Evolutionary conservation across 2,888 invertebrate genomes (phyloP).

Genomic region (Hololepta plana): DNA sequence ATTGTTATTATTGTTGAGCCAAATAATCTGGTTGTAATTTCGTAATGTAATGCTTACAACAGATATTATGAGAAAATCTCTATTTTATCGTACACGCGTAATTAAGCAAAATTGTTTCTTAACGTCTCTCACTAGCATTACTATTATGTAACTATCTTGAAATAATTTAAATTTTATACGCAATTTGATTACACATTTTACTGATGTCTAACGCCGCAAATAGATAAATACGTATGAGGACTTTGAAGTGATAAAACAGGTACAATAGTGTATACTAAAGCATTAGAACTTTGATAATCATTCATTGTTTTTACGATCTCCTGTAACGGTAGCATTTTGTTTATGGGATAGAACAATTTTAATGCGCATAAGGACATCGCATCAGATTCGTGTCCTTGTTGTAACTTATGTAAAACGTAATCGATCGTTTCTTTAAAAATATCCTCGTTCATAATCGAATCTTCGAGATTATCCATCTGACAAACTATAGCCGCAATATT

Average conservation of each 20-base stretch:
- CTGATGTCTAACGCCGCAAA: constrained; percentile 64
- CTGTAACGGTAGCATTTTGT: constrained; percentile 27
- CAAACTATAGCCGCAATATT: constrained; percentile 74
- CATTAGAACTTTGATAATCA: too few species aligned
- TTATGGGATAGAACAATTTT: constrained; percentile 60
- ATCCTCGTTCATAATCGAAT: constrained; percentile 27
- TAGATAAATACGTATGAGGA: constrained; percentile 65
- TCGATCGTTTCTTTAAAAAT: constrained; percentile 36
- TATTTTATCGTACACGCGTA: too few species aligned
- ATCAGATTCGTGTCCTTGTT: constrained; percentile 32
- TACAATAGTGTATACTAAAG: constrained; percentile 53
- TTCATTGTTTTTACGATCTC: constrained; percentile 33
- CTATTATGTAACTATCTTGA: neutral
- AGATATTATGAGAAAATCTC: too few species aligned
- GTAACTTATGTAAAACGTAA: constrained; percentile 31
- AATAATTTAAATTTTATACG: neutral
- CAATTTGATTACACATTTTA: constrained; percentile 16
- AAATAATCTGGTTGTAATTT: too few species aligned
- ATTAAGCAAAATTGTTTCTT: too few species aligned
- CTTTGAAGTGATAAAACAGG: constrained; percentile 67
- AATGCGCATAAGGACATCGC: constrained; percentile 47
- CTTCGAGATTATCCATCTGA: constrained; percentile 39
- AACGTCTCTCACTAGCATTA: too few species aligned
- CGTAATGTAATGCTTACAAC: too few species aligned
- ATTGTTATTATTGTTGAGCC: too few species aligned